Base-by-base conservation (phyloP, 2,113 vertebrate genomes). In the Potamarius usumacintae region DNA sequence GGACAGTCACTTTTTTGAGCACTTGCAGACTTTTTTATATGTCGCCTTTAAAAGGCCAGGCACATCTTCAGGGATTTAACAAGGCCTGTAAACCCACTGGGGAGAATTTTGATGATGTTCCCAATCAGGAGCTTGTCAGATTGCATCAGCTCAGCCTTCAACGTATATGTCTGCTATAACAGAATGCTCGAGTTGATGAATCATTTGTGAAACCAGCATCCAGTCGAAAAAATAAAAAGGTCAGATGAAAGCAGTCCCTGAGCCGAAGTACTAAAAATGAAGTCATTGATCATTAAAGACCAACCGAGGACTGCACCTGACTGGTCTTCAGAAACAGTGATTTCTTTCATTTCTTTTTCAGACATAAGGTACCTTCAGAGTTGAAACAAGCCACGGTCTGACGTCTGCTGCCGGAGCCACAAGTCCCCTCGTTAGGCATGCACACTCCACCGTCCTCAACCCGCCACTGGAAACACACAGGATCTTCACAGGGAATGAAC, bases 401-500 rank as follows among this genome's bases (percentile, higher is more conserved):
- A 15, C 94, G 88, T 2, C 91, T 95, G 62, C 90, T 94, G 9
- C 98, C 98, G 9, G 91, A 92, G 80, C 98, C 98, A 91, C 98
- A 99, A 52, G 90, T 91, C 17, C 94, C 95, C 25, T 92, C 92
- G 34, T 92, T 88, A 67, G 97, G 90, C 2, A 95, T 89, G 63
- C 98, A 99, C 2, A 82, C 2, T 18, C 93, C 94, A 91, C 95
- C 95, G 0, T 92, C 90, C 63, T 93, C 93, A 15, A 95, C 20
- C 5, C 90, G 88, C 98, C 98, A 99, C 84, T 89, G 90, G 3
- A 96, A 96, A 55, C 98, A 99, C 80, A 88, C 7, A 0, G 97
- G 96, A 48, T 98, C 96, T 3, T 99, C 98, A 60, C 98, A 99
- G 1, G 96, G 97, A 85, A 97, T 89, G 34, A 96, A 95, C 91